phyloP scores from a whole-genome alignment of 2,888 invertebrate species.

The Drosophila cognata region DNA sequence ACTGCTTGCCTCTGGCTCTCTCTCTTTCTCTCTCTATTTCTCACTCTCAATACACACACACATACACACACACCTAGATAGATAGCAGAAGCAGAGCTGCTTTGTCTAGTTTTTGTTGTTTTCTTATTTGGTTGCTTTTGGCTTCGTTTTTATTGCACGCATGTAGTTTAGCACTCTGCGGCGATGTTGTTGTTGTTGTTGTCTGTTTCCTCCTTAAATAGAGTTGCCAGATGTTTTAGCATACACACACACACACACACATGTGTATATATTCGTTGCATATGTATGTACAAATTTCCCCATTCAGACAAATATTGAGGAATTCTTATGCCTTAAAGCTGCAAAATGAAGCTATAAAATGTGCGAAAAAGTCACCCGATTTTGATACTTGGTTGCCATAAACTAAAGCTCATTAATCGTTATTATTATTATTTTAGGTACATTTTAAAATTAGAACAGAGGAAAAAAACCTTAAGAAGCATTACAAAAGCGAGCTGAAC shows the following conservation, averaged over 20 bases:
- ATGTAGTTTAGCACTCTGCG: conserved; percentile 53
- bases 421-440: background rate
- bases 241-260: background rate
- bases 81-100: conserved; percentile 13
- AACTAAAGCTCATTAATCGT: too few relatives aligned
- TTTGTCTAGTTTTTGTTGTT: conserved; percentile 30
- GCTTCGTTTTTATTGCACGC: conserved; percentile 51
- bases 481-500: background rate
- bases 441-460: background rate
- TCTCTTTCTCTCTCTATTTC: background rate
- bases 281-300: conserved; percentile 19
- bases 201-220: conserved; percentile 50
- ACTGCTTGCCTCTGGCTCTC: conserved; percentile 22
- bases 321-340: conserved; percentile 27
- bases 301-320: conserved; percentile 11
- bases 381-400: background rate
- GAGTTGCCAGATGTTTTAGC: conserved; percentile 55
- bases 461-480: background rate
- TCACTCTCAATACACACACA: conserved; percentile 33
- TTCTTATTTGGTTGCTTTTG: conserved; percentile 14
- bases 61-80: conserved; percentile 4
- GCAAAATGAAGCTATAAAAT: conserved; percentile 7
- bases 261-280: conserved; percentile 21
- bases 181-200: conserved; percentile 1
- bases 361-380: background rate